Base-by-base conservation (phyloP, 1,140 invertebrate genomes). In the Apis florea region DNA sequence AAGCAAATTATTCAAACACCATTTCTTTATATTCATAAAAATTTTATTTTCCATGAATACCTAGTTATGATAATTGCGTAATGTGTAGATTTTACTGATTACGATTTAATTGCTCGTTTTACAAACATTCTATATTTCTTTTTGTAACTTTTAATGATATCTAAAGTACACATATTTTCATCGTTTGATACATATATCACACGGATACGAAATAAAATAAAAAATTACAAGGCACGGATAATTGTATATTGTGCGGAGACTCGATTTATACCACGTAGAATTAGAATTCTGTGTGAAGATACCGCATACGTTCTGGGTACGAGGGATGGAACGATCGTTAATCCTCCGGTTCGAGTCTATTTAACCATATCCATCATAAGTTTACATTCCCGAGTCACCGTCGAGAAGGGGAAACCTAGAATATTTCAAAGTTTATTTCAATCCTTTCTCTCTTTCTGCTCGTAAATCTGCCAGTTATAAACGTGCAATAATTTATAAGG, bases 291-390 rank as follows among this genome's bases (percentile, higher is more conserved):
- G 17, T 26, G 19, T 1, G 69, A 71, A 56, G 26, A 71, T 26
- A 71, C 26, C 53, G 26, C 69, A 40, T 71, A 54, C 53, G 19
- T 71, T 71, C 51, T 71, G 53, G 40, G n/a, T 71, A 40, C 13
- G 19, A 26, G 51, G 11, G 15, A 40, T 3, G 24, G 26, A 24
- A 2, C 19, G 69, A 26, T 31, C 69, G 69, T 71, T 71, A 56
- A 71, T 71, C 53, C 53, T 4, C 3, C 69, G 53, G 21, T 54
- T 71, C 53, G 26, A 56, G 69, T 71, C 69, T 53, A 71, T 71
- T 71, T 71, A 71, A 71, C 24, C 69, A 26, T n/a, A 31, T 71
- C 12, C 21, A 71, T 71, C 69, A 71, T 40, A 56, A 24, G 21
- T 71, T 56, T 31, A 53, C 69, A 71, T 71, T 71, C 51, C 24